Evolutionary conservation across 2,113 vertebrate species (phyloP).

Genomic region (Turnix velox): DNA sequence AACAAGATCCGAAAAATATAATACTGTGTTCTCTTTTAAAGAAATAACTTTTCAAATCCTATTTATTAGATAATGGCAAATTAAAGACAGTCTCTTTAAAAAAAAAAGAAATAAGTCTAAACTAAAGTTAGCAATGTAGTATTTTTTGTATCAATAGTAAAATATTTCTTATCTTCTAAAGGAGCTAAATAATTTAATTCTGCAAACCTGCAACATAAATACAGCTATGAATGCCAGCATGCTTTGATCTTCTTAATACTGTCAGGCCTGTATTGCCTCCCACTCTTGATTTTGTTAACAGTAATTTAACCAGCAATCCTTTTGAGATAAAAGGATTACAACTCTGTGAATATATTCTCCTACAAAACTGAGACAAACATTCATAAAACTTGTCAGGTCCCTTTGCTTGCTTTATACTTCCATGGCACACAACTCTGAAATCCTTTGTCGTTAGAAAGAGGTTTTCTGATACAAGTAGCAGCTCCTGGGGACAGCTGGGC

Average conservation of each 20-base stretch:
- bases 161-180: not conserved
- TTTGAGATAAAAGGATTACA: slow-evolving; percentile 30
- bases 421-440: fast-evolving
- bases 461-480: not conserved
- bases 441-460: fast-evolving
- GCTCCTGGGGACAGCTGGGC: not conserved
- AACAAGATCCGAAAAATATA: not conserved
- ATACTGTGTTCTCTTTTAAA: not conserved
- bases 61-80: not conserved
- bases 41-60: not conserved
- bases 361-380: not conserved
- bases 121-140: not conserved
- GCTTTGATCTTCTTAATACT: slow-evolving; percentile 38
- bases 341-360: not conserved
- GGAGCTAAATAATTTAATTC: not conserved
- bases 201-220: slow-evolving; percentile 4
- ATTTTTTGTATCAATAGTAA: not conserved
- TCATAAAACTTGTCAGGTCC: not conserved
- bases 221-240: not conserved
- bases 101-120: not conserved
- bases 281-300: slow-evolving; percentile 31
- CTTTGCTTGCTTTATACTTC: not conserved
- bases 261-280: not conserved
- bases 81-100: not conserved
- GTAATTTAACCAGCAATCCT: not conserved